Conservation (phyloP, 1,140 invertebrate genomes). For the Penaeus chinensis region DNA sequence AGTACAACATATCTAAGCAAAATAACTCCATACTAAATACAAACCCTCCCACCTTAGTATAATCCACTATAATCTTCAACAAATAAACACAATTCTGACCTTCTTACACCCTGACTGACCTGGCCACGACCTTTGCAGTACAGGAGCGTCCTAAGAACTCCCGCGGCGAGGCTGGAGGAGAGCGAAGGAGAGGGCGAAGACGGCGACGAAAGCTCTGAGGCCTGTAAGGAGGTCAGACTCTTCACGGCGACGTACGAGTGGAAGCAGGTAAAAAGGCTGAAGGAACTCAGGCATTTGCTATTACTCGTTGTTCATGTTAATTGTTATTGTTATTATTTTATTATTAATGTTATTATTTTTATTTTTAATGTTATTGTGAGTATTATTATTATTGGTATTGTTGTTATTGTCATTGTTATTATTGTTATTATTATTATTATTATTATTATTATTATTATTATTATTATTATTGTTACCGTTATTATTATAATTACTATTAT, state of each 20-base stretch:
- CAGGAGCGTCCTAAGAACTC: constrained; percentile 41
- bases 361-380: not conserved
- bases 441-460: not conserved
- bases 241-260: constrained; percentile 44
- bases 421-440: not conserved
- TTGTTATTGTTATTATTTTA: not conserved
- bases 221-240: constrained; percentile 24
- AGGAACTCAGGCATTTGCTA: not conserved
- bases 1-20: too few species aligned
- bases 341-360: not conserved
- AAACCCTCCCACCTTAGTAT: too few species aligned
- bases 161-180: constrained; percentile 25
- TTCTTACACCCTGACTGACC: too few species aligned
- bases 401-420: not conserved
- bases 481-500: not conserved
- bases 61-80: too few species aligned
- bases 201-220: not conserved
- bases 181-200: not conserved
- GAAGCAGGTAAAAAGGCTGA: constrained; percentile 37
- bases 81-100: too few species aligned
- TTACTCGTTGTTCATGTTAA: not conserved
- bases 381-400: not conserved
- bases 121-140: constrained; percentile 13
- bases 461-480: not conserved
- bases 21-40: too few species aligned